Conservation (phyloP, 92 coral and sea anemone species). For the Umimayanthus kanabou region DNA sequence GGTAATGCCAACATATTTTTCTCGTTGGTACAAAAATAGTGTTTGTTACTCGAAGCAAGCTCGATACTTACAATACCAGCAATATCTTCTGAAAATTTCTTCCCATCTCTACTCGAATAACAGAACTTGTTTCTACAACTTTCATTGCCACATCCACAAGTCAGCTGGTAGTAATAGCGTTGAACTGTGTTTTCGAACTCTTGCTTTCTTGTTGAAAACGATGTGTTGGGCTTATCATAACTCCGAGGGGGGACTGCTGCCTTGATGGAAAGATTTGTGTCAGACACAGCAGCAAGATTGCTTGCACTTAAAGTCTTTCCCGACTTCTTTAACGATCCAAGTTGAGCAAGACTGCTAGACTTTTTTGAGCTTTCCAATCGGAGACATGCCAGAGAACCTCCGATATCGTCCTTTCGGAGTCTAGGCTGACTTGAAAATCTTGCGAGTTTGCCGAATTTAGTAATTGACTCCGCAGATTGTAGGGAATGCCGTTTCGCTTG, state of each 20-base stretch:
- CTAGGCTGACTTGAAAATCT: conserved; percentile 85
- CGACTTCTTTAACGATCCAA: conserved; percentile 56
- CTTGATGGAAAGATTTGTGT: conserved; percentile 80
- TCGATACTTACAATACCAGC: conserved; percentile 95
- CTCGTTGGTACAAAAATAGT: conserved; percentile 68
- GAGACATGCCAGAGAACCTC: conserved; percentile 67
- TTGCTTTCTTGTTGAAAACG: conserved; percentile 66
- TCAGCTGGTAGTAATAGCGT: conserved; percentile 82
- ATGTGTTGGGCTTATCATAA: conserved; percentile 80
- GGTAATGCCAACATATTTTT: conserved; percentile 55
- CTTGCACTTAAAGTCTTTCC: conserved; percentile 92
- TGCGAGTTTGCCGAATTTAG: conserved; percentile 74
- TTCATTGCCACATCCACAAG: conserved; percentile 85
- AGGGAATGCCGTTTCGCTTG: conserved; percentile 68
- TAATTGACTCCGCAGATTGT: conserved; percentile 71
- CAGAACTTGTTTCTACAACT: conserved; percentile 86
- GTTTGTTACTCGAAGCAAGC: conserved; percentile 79
- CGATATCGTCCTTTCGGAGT: conserved; percentile 64
- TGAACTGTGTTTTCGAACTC: conserved; percentile 80
- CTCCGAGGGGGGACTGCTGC: conserved; percentile 82
- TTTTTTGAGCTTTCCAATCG: conserved; percentile 58
- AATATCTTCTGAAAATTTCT: conserved; percentile 65
- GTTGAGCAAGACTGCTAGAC: conserved; percentile 72
- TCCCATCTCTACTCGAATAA: conserved; percentile 61
- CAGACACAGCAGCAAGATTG: conserved; percentile 92